Evolutionary conservation across 2,888 invertebrate genomes (phyloP).

Genomic region (Synanthedon vespiformis): DNA sequence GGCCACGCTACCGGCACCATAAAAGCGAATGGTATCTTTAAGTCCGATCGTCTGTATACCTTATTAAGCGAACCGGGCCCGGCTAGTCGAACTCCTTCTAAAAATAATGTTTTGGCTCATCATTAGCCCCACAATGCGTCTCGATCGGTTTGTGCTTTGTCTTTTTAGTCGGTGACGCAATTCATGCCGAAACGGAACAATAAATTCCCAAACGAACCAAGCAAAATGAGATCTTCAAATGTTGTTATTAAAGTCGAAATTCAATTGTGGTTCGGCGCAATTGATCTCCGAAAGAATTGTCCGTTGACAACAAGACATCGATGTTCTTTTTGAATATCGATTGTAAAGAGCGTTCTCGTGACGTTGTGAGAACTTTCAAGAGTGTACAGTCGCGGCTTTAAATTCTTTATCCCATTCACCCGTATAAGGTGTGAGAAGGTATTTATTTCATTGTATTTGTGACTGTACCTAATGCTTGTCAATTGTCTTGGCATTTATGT

Average conservation of each 20-base stretch:
- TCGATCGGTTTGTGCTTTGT: slow-evolving; percentile 60
- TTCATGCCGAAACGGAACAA: slow-evolving; percentile 57
- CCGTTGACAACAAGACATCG: slow-evolving; percentile 69
- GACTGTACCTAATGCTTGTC: slow-evolving; percentile 21
- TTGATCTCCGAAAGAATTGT: slow-evolving; percentile 61
- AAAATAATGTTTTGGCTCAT: slow-evolving; percentile 66
- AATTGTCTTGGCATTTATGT: slow-evolving; percentile 23
- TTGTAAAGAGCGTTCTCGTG: slow-evolving; percentile 68
- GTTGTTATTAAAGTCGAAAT: slow-evolving; percentile 16
- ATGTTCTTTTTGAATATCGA: slow-evolving; percentile 67
- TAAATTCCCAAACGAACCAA: slow-evolving; percentile 25
- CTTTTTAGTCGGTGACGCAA: slow-evolving; percentile 68
- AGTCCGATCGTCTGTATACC: slow-evolving; percentile 32
- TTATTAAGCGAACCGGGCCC: slow-evolving; percentile 35
- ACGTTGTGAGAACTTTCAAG: slow-evolving; percentile 51
- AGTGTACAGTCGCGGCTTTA: slow-evolving; percentile 41
- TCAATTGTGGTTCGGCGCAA: slow-evolving; percentile 13
- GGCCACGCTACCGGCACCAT: slow-evolving; percentile 46
- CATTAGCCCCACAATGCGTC: slow-evolving; percentile 54
- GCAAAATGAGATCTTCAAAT: slow-evolving; percentile 16
- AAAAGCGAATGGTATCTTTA: slow-evolving; percentile 41
- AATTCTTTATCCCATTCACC: slow-evolving; percentile 49
- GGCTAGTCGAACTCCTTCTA: slow-evolving; percentile 30
- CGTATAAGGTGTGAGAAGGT: slow-evolving; percentile 7
- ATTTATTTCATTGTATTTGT: slow-evolving; percentile 29